Evolutionary conservation across 2,888 invertebrate genomes (phyloP).

Genomic region (Volucella inflata): DNA sequence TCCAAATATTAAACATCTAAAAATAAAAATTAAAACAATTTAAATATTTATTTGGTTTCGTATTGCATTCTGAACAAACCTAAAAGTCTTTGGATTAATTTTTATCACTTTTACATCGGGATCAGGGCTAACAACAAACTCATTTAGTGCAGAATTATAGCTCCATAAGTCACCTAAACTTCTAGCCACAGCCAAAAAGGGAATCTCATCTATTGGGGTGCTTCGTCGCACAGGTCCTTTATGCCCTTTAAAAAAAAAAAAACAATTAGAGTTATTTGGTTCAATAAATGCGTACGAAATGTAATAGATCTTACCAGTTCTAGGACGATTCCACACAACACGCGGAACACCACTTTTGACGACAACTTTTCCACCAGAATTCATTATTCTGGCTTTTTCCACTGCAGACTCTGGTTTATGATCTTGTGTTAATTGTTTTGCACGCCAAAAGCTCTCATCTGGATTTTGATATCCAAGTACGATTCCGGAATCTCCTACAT

Average conservation of each 20-base stretch:
- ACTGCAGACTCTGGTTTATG: slow-evolving; percentile 96
- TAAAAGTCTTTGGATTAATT: slow-evolving; percentile 90
- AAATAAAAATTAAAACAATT: slow-evolving; percentile 6
- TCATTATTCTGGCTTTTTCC: slow-evolving; percentile 93
- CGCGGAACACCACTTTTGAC: slow-evolving; percentile 94
- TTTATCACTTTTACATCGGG: slow-evolving; percentile 95
- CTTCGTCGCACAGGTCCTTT: slow-evolving; percentile 94
- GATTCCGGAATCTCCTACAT: slow-evolving; percentile 99
- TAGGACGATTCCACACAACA: slow-evolving; percentile 98
- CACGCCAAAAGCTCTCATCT: slow-evolving; percentile 89
- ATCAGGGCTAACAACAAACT: slow-evolving; percentile 98
- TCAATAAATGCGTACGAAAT: background rate
- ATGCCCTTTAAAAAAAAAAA: slow-evolving; percentile 74
- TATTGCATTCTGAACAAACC: slow-evolving; percentile 81
- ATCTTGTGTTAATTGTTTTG: slow-evolving; percentile 93
- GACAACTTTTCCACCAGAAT: slow-evolving; percentile 91
- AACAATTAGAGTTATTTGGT: too few relatives aligned
- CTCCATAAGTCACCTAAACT: slow-evolving; percentile 99
- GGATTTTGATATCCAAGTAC: slow-evolving; percentile 92
- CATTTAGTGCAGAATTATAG: slow-evolving; percentile 94
- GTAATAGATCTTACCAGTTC: slow-evolving; percentile 86
- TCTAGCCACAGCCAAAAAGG: slow-evolving; percentile 97
- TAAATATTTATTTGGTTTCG: background rate
- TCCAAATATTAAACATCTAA: slow-evolving; percentile 95
- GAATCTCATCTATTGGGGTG: slow-evolving; percentile 96